Evolutionary conservation across 2,113 vertebrate species (phyloP), one percentile per base, ranked within the genome.

Genomic region (Ibidorhyncha struthersii): DNA sequence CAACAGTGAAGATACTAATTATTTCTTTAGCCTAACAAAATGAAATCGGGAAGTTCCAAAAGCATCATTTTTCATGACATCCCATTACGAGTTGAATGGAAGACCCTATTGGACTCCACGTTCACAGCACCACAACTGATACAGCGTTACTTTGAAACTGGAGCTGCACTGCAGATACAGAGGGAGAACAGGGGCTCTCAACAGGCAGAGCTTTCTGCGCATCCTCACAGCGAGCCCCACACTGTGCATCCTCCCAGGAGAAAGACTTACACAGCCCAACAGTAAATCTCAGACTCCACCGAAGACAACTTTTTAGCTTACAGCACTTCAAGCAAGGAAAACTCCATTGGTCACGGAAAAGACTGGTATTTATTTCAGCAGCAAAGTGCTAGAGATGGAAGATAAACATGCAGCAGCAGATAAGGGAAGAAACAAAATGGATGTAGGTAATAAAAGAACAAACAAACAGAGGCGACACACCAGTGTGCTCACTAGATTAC

Each of bases 181-280:
- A 27, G 27, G 12, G 34, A n/a, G 55, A 59, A 25, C 7, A 32
- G 14, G 14, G 36, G 29, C 18, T 43, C 30, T 38, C 52, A 26
- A 6, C 12, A 59, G 14, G 45, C 2, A 25, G 20, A 30, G 14
- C 36, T 36, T 36, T 14, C 40, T 5, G n/a, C 6, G 25, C 0
- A 0, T 6, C 7, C 53, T 13, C 29, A 4, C 67, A 15, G 16
- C 1, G 0, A 53, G 26, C 25, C 34, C 34, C 23, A n/a, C 8
- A 0, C 30, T 4, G 5, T 4, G n/a, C 41, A 21, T 23, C 71
- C 38, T 65, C 27, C 43, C 38, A 14, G 21, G 6, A 73, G 30
- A 12, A 25, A 26, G 22, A 40, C 38, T 29, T n/a, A 14, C 20
- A 4, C 23, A 43, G 30, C 65, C 56, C 92, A 45, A 30, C 50